These are phyloP conservation scores for Scaptomyza montana DNA, from an alignment of 1,140 invertebrate species.

Conservation along the genomic window DNA sequence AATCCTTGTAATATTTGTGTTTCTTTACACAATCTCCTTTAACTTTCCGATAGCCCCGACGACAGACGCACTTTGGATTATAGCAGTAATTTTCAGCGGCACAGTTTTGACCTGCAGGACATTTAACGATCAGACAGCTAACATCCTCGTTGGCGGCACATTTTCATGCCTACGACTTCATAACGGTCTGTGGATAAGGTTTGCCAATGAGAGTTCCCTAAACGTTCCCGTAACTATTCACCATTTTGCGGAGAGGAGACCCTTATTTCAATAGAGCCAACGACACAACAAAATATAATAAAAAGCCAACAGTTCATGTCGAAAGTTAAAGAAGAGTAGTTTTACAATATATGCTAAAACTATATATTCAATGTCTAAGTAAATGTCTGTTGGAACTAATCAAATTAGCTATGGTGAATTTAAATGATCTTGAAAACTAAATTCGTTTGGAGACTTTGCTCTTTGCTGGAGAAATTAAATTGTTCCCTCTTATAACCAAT, in stretches of 20 bases:
- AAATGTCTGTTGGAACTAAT: not conserved
- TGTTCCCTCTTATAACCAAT: no score
- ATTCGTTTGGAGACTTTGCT: no score
- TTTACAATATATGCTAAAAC: not conserved
- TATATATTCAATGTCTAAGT: not conserved
- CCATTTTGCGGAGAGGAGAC: not conserved
- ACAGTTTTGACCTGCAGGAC: slow-evolving; percentile 22
- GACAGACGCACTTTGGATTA: slow-evolving; percentile 60
- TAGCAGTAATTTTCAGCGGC: slow-evolving; percentile 50
- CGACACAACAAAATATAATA: not conserved
- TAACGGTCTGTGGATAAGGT: slow-evolving; percentile 30
- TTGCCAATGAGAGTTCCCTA: not conserved
- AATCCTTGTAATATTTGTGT: not conserved
- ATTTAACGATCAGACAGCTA: slow-evolving; percentile 52
- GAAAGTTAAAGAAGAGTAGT: not conserved
- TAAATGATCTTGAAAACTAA: no score
- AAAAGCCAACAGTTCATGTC: slow-evolving; percentile 10
- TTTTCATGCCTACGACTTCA: slow-evolving; percentile 35
- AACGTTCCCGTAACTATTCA: slow-evolving; percentile 6
- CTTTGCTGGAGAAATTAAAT: no score
- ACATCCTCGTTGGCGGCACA: slow-evolving; percentile 51
- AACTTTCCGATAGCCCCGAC: slow-evolving; percentile 37
- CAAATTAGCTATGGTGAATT: not conserved
- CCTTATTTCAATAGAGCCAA: not conserved
- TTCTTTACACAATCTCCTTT: slow-evolving; percentile 40